These are phyloP conservation scores for Antedon mediterranea DNA, from an alignment of 53 echinoderm and acorn worm genomes.

Conservation along the genomic window DNA sequence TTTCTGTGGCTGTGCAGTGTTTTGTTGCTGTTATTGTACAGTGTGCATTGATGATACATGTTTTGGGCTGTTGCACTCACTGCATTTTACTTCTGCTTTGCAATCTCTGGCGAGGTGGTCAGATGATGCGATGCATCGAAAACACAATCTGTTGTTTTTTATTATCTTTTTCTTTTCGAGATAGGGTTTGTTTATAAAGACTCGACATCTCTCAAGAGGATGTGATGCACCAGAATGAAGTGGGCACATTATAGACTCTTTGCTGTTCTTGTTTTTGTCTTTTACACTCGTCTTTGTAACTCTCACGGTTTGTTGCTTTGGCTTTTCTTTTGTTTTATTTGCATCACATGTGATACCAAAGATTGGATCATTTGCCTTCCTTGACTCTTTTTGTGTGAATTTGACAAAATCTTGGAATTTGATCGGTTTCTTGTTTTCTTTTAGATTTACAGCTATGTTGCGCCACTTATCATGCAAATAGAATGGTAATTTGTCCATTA, in stretches of 20 bases:
- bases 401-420: neutral
- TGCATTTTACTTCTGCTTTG: neutral
- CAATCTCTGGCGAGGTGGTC: constrained; percentile 22
- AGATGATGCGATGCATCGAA: constrained; percentile 16
- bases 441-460: neutral
- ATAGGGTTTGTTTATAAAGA: constrained; percentile 19
- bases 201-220: constrained; percentile 21
- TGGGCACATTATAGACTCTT: constrained; percentile 8
- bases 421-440: neutral
- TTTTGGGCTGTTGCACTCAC: neutral
- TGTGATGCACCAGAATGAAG: constrained; percentile 6
- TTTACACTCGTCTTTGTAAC: neutral
- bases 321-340: neutral
- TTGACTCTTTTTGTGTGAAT: neutral
- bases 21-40: neutral
- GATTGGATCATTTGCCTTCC: neutral
- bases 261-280: neutral
- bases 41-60: neutral
- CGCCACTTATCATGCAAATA: neutral
- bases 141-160: constrained; percentile 27
- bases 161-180: constrained; percentile 22
- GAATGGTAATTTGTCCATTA: neutral
- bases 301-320: neutral
- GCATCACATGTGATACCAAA: neutral
- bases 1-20: neutral